Base-by-base conservation (phyloP, 2,888 invertebrate species). In the Carabus problematicus region DNA sequence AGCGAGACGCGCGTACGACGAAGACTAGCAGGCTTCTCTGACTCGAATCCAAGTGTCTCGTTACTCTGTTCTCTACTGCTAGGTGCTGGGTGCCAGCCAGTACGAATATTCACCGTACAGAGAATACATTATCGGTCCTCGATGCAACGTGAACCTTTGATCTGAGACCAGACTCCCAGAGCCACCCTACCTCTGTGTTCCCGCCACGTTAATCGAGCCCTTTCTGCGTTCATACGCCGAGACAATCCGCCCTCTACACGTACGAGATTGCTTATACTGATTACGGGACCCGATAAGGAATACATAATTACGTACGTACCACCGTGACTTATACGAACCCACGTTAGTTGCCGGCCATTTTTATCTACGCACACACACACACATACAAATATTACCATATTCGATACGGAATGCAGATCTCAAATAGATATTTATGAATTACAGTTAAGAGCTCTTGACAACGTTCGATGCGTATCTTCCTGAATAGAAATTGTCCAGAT, bases 201-300 rank as follows among this genome's bases (percentile, higher is more conserved):
- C 56, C 29, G 19, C 56, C 29, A n/a, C 40, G 19, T 12, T 45
- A 45, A 45, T 56, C 39, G 39, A 56, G 56, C 40, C 39, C 56
- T 56, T 56, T 56, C 3, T 12, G 56, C 39, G 56, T 29, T 29
- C 29, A 29, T 29, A 29, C 29, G 29, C 29, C 56, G 40, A 56
- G 56, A 56, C 56, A 56, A 56, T 56, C 56, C 56, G 56, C 56
- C 56, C 56, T 56, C 29, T 19, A 56, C 56, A 56, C 56, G 56
- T 52, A 56, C 56, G 40, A 56, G 40, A 56, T 56, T 56, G 56
- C 56, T 56, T 56, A 56, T 56, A 56, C 39, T 56, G 56, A 56
- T 56, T 56, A 56, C 56, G 29, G 56, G 40, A 9, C 18, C 56
- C 40, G 56, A 56, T 56, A 56, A 56, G 56, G 56, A 56, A 56